Evolutionary conservation across 1,140 invertebrate genomes (phyloP), one percentile per base, ranked within the genome.

Genomic region (Eupristina koningsbergeri): DNA sequence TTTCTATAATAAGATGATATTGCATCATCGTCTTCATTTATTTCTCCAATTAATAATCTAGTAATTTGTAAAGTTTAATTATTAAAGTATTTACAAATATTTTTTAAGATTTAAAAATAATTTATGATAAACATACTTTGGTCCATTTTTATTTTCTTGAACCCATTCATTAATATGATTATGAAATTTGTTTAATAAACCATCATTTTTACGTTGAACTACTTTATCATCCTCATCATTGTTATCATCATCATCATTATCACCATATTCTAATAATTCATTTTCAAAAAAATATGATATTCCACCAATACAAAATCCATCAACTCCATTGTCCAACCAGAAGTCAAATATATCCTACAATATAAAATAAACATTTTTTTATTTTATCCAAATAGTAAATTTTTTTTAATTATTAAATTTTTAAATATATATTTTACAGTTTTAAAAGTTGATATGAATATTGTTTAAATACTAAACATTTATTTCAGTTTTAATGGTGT

Each of bases 271-370:
- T 47, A 9, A 83, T 17, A 89, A 31, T 86, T 95, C 94, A 69
- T 93, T 91, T 91, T 96, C 96, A 81, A 91, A 89, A 19, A 94
- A 85, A 85, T 93, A 92, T 2, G 94, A 93, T 2, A 96, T 92
- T 9, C 95, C 94, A 86, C 95, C 94, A 26, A 97, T 93, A 84
- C 95, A 93, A 87, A 97, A 97, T 45, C 96, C 97, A 88, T 95
- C 95, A 0, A 97, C 95, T 29, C 96, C 96, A 90, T 94, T 94
- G 1, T 94, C 91, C 8, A 97, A 86, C 96, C 97, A 97, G 88
- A 96, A 97, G n/a, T 92, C 89, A 26, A 97, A 88, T 36, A 96
- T 92, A 29, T 95, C 93, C 92, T 78, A 6, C 34, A 82, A 82
- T 58, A 80, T 19, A 34, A 64, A 58, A 26, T 1, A 22, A 6